phyloP scores from a whole-genome alignment of 2,888 invertebrate genomes.

The Malthinus flaveolus region DNA sequence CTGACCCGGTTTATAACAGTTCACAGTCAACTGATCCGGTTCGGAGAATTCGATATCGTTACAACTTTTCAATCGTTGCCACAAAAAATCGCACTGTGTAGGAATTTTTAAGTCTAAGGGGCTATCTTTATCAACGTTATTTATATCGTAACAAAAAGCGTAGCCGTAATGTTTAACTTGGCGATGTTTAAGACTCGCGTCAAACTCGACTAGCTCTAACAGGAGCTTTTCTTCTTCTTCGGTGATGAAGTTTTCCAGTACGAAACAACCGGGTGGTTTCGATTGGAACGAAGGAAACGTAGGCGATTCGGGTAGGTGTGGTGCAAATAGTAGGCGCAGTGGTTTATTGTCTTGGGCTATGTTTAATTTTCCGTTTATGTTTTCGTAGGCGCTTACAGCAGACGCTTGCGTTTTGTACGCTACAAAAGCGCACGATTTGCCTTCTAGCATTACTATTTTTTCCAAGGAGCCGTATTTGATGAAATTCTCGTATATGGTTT shows the following conservation, averaged over 20 bases:
- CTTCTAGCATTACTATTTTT: conserved; percentile 70
- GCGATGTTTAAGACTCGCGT: conserved; percentile 72
- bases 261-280: conserved; percentile 68
- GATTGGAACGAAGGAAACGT: not conserved
- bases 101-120: conserved; percentile 75
- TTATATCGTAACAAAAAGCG: conserved; percentile 86
- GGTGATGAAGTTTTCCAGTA: conserved; percentile 74
- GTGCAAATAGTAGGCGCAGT: conserved; percentile 68
- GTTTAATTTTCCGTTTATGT: conserved; percentile 63
- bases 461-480: conserved; percentile 59
- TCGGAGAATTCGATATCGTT: conserved; percentile 50
- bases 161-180: conserved; percentile 90
- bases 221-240: conserved; percentile 67
- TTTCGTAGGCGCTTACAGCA: conserved; percentile 61
- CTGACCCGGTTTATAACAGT: conserved; percentile 83
- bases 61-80: conserved; percentile 59
- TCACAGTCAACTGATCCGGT: conserved; percentile 86
- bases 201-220: conserved; percentile 58
- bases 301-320: conserved; percentile 46
- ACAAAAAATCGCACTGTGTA: conserved; percentile 66
- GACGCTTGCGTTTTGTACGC: conserved; percentile 59
- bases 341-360: conserved; percentile 63
- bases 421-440: conserved; percentile 82
- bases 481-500: conserved; percentile 62
- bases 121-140: conserved; percentile 75